Evolutionary conservation across 2,113 vertebrate genomes (phyloP).

Genomic region (Notothenia rossii): DNA sequence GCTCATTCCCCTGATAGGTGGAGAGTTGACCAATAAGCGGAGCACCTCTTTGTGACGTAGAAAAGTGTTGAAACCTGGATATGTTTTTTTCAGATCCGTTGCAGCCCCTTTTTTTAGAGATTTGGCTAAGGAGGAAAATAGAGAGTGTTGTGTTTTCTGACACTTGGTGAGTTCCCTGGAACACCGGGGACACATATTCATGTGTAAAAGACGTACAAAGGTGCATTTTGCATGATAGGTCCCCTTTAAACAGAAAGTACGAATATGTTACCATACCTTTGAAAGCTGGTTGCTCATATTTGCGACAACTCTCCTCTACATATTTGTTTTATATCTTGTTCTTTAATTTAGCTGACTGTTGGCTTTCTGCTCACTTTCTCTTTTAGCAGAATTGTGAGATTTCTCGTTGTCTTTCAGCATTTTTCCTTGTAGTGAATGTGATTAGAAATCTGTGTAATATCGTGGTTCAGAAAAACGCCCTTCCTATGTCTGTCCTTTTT

Average conservation of each 20-base stretch:
- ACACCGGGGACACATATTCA: no score
- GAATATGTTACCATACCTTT: background rate
- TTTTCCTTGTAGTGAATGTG: slow-evolving; percentile 15
- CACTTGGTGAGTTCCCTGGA: no score
- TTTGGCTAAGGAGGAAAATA: no score
- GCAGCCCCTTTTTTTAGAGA: no score
- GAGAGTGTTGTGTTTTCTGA: no score
- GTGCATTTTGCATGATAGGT: no score
- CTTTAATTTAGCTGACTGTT: background rate
- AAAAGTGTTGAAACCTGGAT: no score
- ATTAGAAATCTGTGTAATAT: slow-evolving; percentile 12
- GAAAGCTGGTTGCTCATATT: background rate
- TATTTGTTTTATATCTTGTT: slow-evolving; percentile 3
- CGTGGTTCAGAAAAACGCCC: background rate
- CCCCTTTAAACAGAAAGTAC: background rate
- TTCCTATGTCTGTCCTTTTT: slow-evolving; percentile 15
- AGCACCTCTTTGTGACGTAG: no score
- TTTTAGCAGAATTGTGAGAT: background rate
- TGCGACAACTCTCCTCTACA: background rate
- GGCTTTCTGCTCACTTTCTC: slow-evolving; percentile 4
- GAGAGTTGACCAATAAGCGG: no score
- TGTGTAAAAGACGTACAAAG: no score
- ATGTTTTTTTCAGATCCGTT: no score
- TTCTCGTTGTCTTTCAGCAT: background rate
- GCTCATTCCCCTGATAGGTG: no score